Evolutionary conservation across 2,113 vertebrate genomes (phyloP).

Genomic region (Entosphenus tridentatus): DNA sequence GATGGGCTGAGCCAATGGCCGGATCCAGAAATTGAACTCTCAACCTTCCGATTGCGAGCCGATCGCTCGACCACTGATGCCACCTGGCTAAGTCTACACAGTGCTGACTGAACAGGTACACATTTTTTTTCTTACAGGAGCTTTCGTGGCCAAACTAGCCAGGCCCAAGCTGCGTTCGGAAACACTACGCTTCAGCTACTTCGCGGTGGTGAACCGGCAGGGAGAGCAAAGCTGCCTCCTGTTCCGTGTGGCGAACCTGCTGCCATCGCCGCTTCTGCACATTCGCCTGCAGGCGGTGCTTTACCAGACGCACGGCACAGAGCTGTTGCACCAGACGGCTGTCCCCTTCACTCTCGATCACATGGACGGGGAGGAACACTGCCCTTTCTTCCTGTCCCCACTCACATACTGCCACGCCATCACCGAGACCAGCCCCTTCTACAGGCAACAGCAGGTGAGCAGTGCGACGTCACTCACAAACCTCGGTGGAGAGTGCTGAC

Average conservation of each 20-base stretch:
- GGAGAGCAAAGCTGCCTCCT: slow-evolving; percentile 49
- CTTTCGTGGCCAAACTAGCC: slow-evolving; percentile 88
- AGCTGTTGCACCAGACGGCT: slow-evolving; percentile 52
- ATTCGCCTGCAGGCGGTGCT: slow-evolving; percentile 59
- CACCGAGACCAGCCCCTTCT: slow-evolving; percentile 47
- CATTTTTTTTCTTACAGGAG: slow-evolving; percentile 31
- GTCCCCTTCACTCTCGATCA: slow-evolving; percentile 57
- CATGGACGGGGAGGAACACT: slow-evolving; percentile 29
- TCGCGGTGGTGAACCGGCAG: slow-evolving; percentile 39
- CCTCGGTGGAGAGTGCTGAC: too few species aligned
- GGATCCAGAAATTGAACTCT: background rate
- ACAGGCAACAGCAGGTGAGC: slow-evolving; percentile 12
- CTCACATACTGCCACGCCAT: slow-evolving; percentile 59
- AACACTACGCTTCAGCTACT: slow-evolving; percentile 61
- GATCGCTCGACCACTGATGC: background rate
- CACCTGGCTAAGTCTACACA: rapidly evolving
- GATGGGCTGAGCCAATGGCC: too few species aligned
- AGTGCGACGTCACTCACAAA: too few species aligned
- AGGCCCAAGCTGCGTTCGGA: slow-evolving; percentile 69
- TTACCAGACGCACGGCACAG: slow-evolving; percentile 50
- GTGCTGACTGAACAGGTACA: slow-evolving; percentile 10
- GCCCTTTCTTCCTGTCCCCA: slow-evolving; percentile 72
- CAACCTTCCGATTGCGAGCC: slow-evolving; percentile 8
- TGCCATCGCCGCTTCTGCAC: slow-evolving; percentile 46
- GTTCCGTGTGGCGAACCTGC: slow-evolving; percentile 65